Conservation (phyloP, 2,797 vertebrate genomes). For the Momotus momota region DNA sequence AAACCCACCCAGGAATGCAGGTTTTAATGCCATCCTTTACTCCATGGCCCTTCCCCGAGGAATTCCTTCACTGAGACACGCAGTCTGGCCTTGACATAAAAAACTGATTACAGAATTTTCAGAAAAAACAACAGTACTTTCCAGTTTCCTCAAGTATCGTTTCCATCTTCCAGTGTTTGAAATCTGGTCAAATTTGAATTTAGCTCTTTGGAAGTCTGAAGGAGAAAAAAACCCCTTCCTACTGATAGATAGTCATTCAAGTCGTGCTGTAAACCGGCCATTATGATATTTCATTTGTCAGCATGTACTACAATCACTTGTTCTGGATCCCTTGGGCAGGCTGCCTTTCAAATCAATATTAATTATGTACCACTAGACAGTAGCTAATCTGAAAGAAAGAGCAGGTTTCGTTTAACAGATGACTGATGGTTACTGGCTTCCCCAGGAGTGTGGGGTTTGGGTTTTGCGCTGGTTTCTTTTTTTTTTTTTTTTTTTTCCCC, state of each 20-base stretch:
- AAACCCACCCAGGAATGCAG: background rate
- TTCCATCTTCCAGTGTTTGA: slow-evolving; percentile 28
- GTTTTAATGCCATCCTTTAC: background rate
- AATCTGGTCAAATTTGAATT: background rate
- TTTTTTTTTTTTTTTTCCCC: background rate
- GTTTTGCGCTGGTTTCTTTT: background rate
- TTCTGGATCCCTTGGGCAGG: slow-evolving; percentile 45
- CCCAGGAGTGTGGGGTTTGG: background rate
- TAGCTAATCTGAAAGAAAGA: slow-evolving; percentile 58
- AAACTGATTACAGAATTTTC: slow-evolving; percentile 1
- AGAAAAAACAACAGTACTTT: background rate
- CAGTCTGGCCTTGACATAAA: slow-evolving; percentile 14
- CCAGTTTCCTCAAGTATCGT: background rate
- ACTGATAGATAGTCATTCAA: background rate
- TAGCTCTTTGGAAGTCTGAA: background rate
- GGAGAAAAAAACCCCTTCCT: background rate
- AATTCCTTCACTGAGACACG: background rate
- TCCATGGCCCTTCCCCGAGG: background rate
- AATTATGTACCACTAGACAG: slow-evolving; percentile 56
- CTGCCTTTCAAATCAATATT: slow-evolving; percentile 63
- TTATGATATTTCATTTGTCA: slow-evolving; percentile 44
- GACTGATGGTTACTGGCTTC: slow-evolving; percentile 7
- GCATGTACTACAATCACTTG: slow-evolving; percentile 16
- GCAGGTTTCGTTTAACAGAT: slow-evolving; percentile 37
- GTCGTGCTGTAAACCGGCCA: background rate